Percentiles rank a stretch among this genome's conserved stretches.
These are phyloP conservation scores for Theretra japonica DNA, from an alignment of 2,888 invertebrate species.

Conservation along the genomic window DNA sequence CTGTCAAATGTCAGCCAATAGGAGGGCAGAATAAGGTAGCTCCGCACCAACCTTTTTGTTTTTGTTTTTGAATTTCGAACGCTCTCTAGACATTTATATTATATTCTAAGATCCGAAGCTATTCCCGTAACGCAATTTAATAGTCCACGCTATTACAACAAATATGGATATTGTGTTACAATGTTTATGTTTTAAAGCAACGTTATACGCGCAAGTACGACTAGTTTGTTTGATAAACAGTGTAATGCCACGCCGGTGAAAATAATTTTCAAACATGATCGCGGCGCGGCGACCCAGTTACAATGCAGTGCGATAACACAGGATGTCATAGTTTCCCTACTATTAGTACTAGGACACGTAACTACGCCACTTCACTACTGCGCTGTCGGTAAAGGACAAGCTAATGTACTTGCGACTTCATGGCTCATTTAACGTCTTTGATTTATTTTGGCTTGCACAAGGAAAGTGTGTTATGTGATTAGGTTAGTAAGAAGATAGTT, in stretches of 20 bases:
- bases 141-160: neutral
- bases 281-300: conserved; percentile 71
- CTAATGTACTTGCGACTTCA: conserved; percentile 1
- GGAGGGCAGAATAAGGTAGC: too few species aligned
- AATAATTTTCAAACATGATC: conserved; percentile 77
- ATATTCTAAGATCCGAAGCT: neutral
- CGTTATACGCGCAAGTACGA: conserved; percentile 44
- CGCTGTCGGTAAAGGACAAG: conserved; percentile 21
- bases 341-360: conserved; percentile 34
- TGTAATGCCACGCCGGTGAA: conserved; percentile 65
- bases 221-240: conserved; percentile 62
- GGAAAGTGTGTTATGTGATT: neutral
- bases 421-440: conserved; percentile 43
- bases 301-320: conserved; percentile 70
- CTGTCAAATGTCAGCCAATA: too few species aligned
- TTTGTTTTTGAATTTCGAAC: too few species aligned
- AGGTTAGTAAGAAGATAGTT: too few species aligned
- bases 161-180: conserved; percentile 24
- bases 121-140: conserved; percentile 9
- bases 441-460: neutral
- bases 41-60: too few species aligned
- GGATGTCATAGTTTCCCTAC: conserved; percentile 78
- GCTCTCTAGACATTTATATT: too few species aligned
- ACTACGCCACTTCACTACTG: conserved; percentile 15
- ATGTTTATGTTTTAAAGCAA: conserved; percentile 34